Evolutionary conservation across 2,113 vertebrate species (phyloP).

Genomic region (Lophochroa leadbeateri): DNA sequence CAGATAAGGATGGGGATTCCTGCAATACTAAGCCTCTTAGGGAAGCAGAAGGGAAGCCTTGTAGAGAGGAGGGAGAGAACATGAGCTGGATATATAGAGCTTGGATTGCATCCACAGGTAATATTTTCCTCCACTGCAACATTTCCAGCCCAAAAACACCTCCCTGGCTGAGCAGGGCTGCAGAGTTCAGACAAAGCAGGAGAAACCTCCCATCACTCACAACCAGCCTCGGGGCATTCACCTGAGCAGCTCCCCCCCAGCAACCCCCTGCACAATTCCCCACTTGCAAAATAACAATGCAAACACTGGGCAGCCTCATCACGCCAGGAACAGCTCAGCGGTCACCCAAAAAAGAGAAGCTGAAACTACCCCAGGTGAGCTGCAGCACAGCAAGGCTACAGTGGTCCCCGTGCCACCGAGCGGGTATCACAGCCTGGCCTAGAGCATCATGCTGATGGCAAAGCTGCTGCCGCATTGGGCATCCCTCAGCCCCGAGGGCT

Average conservation of each 20-base stretch:
- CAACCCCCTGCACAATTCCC: background rate
- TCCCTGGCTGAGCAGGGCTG: fast-evolving
- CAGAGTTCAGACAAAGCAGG: background rate
- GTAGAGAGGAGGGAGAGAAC: background rate
- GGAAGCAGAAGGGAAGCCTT: background rate
- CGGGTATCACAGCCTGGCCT: background rate
- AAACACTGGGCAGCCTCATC: fast-evolving
- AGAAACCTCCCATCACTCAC: fast-evolving
- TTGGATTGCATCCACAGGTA: background rate
- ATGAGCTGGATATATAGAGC: background rate
- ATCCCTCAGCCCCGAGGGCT: background rate
- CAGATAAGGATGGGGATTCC: background rate
- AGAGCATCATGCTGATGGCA: fast-evolving
- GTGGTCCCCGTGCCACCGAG: fast-evolving
- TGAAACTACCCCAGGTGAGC: background rate
- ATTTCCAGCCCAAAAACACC: background rate
- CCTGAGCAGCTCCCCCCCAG: background rate
- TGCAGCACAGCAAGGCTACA: background rate
- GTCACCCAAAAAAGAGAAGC: background rate
- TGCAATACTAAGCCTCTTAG: fast-evolving
- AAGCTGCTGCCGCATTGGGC: fast-evolving
- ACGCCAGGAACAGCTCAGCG: background rate
- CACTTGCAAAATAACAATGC: background rate
- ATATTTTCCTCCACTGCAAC: background rate
- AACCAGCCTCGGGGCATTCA: background rate